A percentile compares a stretch with the other conserved stretches of the same genome.
Evolutionary conservation across 2,888 invertebrate species (phyloP).

Genomic region (Muscina levida): DNA sequence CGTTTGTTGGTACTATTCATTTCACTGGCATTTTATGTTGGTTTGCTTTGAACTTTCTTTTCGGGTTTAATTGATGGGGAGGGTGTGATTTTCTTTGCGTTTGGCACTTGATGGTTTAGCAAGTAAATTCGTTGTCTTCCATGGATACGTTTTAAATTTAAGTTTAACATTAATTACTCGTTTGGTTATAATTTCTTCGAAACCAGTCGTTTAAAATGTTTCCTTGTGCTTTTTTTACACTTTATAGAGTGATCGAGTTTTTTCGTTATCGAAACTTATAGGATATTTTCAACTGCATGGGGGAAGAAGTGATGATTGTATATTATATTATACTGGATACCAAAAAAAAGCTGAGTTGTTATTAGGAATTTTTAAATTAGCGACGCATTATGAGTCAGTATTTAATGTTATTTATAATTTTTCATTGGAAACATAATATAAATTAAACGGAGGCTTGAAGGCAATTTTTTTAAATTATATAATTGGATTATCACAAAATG

Average conservation of each 20-base stretch:
- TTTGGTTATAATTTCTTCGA: neutral
- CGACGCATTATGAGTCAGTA: too few species aligned
- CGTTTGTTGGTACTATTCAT: neutral
- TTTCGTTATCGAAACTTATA: neutral
- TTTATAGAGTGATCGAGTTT: neutral
- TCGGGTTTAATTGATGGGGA: too few species aligned
- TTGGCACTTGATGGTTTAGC: constrained; percentile 54
- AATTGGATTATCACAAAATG: too few species aligned
- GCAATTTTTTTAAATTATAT: too few species aligned
- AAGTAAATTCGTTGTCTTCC: constrained; percentile 1
- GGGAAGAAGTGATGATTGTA: too few species aligned
- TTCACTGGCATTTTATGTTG: neutral
- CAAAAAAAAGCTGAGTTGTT: too few species aligned
- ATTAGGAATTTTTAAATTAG: too few species aligned
- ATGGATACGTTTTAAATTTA: neutral
- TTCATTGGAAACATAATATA: too few species aligned
- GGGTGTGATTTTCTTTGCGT: neutral
- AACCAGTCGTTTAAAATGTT: neutral
- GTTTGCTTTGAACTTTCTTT: constrained; percentile 22
- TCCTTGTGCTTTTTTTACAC: neutral
- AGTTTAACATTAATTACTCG: constrained; percentile 20
- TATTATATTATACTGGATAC: too few species aligned
- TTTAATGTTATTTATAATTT: too few species aligned
- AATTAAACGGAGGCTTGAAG: too few species aligned
- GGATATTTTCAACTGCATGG: too few species aligned